Percentiles rank a stretch among this genome's conserved stretches.
phyloP scores from a whole-genome alignment of 1,140 invertebrate genomes.

The Lethrus apterus region DNA sequence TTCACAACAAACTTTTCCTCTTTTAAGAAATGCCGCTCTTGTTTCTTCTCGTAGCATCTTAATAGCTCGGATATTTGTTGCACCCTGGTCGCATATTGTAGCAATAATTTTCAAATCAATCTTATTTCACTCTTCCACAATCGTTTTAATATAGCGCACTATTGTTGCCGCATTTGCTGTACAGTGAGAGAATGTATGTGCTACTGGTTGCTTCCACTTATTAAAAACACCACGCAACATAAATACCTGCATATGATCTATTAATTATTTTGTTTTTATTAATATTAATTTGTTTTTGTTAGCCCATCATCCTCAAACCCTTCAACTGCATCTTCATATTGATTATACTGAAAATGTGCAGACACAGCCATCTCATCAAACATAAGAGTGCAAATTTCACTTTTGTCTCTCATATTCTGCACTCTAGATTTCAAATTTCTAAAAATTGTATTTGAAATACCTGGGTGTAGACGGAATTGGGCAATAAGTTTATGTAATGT shows the following conservation, averaged over 20 bases:
- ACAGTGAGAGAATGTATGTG: conserved; percentile 10
- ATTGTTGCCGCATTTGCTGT: background rate
- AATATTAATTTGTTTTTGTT: background rate
- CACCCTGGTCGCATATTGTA: conserved; percentile 22
- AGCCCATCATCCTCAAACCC: conserved; percentile 10
- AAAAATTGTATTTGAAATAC: no score
- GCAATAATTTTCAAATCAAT: conserved; percentile 15
- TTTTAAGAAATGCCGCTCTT: background rate
- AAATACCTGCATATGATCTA: conserved; percentile 9
- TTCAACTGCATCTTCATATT: background rate
- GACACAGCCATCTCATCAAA: conserved; percentile 1
- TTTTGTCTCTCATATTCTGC: no score
- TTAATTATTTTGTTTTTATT: conserved; percentile 8
- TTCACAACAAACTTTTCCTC: background rate
- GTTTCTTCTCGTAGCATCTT: background rate
- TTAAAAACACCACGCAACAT: conserved; percentile 9
- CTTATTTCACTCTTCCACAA: conserved; percentile 12
- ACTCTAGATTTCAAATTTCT: no score
- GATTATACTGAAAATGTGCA: background rate
- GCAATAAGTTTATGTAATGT: no score
- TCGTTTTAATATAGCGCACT: conserved; percentile 3
- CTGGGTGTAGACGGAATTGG: no score
- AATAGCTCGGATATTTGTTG: conserved; percentile 16
- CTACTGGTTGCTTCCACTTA: conserved; percentile 18
- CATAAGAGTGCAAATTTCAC: background rate